Conservation (phyloP, 2,888 invertebrate species). For the Drosophila neotestacea region DNA sequence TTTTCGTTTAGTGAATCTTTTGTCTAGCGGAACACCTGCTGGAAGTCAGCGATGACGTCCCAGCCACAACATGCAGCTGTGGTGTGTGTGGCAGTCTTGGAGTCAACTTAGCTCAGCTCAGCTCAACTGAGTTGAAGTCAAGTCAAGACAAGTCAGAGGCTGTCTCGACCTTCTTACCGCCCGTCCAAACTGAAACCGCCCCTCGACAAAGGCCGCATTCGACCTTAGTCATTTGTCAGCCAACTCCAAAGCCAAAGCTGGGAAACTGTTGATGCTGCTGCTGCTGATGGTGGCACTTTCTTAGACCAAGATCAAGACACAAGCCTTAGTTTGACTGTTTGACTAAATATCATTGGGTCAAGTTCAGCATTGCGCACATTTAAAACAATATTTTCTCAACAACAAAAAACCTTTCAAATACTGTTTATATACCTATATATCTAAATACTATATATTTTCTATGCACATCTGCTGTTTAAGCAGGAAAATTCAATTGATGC, state of each 20-base stretch:
- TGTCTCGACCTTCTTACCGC: constrained; percentile 76
- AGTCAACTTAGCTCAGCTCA: constrained; percentile 40
- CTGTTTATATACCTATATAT: constrained; percentile 9
- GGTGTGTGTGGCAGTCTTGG: constrained; percentile 57
- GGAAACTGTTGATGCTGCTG: constrained; percentile 45
- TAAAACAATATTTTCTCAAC: constrained; percentile 73
- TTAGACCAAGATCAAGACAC: constrained; percentile 69
- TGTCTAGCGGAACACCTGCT: constrained; percentile 79
- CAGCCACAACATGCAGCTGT: constrained; percentile 61
- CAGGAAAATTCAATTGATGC: constrained; percentile 64
- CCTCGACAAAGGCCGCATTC: constrained; percentile 61
- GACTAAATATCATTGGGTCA: constrained; percentile 81
- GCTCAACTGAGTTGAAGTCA: constrained; percentile 31
- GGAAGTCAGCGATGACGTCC: constrained; percentile 65
- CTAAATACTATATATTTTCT: constrained; percentile 10
- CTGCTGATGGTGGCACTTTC: constrained; percentile 62
- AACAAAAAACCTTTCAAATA: constrained; percentile 55
- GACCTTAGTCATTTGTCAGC: constrained; percentile 82
- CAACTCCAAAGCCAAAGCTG: constrained; percentile 38
- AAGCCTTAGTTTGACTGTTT: constrained; percentile 34
- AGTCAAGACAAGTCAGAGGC: constrained; percentile 62
- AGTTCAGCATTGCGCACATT: constrained; percentile 71
- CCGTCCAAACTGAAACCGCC: constrained; percentile 72
- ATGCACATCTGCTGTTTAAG: constrained; percentile 22
- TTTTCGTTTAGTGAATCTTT: constrained; percentile 54